Percentiles rank a stretch among this genome's conserved stretches.
Conservation (phyloP, 2,888 invertebrate species). For the Rugalucina vietnamica region DNA sequence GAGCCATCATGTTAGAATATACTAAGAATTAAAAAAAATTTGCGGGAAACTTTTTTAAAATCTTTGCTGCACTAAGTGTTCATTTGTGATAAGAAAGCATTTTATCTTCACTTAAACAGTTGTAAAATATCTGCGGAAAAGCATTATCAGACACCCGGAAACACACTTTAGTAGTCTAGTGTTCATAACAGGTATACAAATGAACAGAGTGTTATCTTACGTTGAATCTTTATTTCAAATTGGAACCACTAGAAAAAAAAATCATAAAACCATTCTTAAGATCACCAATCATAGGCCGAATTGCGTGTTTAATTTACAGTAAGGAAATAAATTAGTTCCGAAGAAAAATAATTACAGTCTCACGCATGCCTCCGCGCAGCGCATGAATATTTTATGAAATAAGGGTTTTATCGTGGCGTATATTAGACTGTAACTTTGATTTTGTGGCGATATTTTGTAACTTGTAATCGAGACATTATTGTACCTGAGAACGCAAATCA, state of each 20-base stretch:
- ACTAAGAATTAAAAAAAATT: too few relatives aligned
- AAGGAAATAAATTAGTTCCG: background rate
- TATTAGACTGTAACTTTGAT: background rate
- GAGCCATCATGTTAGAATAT: too few relatives aligned
- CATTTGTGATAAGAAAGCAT: too few relatives aligned
- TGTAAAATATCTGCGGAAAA: too few relatives aligned
- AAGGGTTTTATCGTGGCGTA: background rate
- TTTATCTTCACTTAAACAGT: too few relatives aligned
- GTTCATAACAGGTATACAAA: too few relatives aligned
- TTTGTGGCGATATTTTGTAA: background rate
- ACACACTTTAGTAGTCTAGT: too few relatives aligned
- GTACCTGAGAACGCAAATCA: too few relatives aligned
- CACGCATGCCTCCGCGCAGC: conserved; percentile 1
- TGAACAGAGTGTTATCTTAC: background rate
- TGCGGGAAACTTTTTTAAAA: too few relatives aligned
- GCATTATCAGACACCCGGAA: too few relatives aligned
- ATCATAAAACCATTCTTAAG: background rate
- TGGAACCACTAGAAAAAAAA: background rate
- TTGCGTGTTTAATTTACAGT: background rate
- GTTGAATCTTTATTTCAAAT: background rate
- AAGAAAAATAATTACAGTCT: conserved; percentile 1
- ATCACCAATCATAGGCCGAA: background rate
- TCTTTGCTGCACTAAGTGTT: too few relatives aligned
- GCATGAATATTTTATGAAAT: conserved; percentile 4
- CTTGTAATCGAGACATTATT: too few relatives aligned